phyloP scores from a whole-genome alignment of 1,140 invertebrate genomes.

The Hylaeus anthracinus region DNA sequence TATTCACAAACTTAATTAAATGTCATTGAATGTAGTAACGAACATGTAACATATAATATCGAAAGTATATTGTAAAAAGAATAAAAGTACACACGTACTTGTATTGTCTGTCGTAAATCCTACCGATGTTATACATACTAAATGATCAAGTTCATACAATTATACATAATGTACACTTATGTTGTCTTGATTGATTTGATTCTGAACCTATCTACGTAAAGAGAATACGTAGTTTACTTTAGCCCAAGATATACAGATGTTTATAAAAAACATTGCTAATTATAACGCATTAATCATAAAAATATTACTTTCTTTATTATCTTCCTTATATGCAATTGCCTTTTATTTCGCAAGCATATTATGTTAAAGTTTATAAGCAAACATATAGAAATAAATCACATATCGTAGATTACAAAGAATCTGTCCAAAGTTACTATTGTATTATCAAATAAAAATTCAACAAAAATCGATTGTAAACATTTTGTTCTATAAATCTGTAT shows the following conservation, averaged over 20 bases:
- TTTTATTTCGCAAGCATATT: background rate
- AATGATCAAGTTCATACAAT: constrained; percentile 18
- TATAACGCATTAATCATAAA: constrained; percentile 27
- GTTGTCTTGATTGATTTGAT: constrained; percentile 1
- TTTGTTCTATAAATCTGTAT: constrained; percentile 39
- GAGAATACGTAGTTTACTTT: constrained; percentile 24
- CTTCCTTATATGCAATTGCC: constrained; percentile 2
- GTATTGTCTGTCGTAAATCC: constrained; percentile 12
- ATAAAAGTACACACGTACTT: constrained; percentile 25
- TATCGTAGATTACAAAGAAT: constrained; percentile 16
- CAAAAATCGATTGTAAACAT: constrained; percentile 33
- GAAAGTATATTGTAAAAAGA: constrained; percentile 47
- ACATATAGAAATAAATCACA: constrained; percentile 15
- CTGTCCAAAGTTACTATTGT: constrained; percentile 5
- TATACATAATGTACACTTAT: constrained; percentile 41
- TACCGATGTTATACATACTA: constrained; percentile 5
- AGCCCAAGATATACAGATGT: constrained; percentile 33
- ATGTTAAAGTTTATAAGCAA: constrained; percentile 24
- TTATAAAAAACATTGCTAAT: constrained; percentile 28
- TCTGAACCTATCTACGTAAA: constrained; percentile 20
- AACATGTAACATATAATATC: constrained; percentile 16
- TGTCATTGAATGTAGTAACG: constrained; percentile 32
- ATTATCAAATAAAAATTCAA: constrained; percentile 21
- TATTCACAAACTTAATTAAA: constrained; percentile 40
- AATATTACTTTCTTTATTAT: constrained; percentile 5